phyloP scores from a whole-genome alignment of 2,888 invertebrate genomes.

The Lamellibrachia columna region DNA sequence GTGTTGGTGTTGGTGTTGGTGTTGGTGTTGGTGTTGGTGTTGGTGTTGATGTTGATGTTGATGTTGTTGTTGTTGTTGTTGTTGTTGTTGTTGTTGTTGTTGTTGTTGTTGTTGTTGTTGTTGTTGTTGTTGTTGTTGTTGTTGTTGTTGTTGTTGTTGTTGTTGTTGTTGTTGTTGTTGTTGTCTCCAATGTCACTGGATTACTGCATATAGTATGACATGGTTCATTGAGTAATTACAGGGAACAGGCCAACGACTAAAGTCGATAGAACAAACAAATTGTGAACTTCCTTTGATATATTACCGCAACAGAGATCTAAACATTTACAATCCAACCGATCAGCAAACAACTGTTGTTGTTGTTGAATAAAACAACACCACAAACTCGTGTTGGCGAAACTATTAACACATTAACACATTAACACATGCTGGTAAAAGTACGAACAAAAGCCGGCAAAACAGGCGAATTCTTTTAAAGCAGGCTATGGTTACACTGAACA shows the following conservation, averaged over 20 bases:
- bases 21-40: too few relatives aligned
- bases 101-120: neutral
- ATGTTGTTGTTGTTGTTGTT: neutral
- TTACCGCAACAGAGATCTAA: neutral
- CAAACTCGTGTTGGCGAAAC: neutral
- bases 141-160: too few relatives aligned
- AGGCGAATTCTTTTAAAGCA: neutral
- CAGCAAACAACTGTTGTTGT: neutral
- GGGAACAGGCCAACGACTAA: too few relatives aligned
- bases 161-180: neutral
- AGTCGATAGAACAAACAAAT: neutral
- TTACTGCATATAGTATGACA: neutral
- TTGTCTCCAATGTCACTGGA: neutral
- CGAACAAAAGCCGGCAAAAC: neutral
- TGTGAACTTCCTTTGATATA: neutral
- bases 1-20: neutral
- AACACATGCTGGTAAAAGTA: slow-evolving; percentile 7
- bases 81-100: too few relatives aligned
- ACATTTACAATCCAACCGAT: neutral
- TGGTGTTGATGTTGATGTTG: too few relatives aligned
- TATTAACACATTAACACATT: neutral
- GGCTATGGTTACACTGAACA: neutral
- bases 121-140: neutral
- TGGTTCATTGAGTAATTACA: neutral
- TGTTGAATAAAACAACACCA: neutral